Base-by-base conservation (phyloP, 2,888 invertebrate genomes). In the Cataglyphis livida region DNA sequence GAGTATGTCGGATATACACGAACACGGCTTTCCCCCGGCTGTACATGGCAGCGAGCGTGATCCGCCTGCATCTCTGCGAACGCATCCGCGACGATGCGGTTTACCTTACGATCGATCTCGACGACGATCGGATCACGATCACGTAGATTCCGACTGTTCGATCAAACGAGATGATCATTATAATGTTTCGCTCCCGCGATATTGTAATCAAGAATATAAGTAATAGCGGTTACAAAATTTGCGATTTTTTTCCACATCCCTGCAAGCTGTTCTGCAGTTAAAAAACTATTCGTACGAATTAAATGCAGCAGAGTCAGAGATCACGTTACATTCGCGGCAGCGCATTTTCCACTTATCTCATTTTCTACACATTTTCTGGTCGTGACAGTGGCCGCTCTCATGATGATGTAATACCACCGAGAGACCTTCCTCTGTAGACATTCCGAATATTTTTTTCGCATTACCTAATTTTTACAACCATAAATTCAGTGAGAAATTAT, bases 271-370 rank as follows among this genome's bases (percentile, higher is more conserved):
- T 79, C 71, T 21, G 32, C 57, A 68, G 21, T 70, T 44, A 35
- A 59, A 12, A 57, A 59, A 59, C 41, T 59, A 41, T 78, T 78
- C 70, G 57, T 57, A 70, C 57, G 71, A 71, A 71, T 79, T 79
- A 79, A 79, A 71, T 32, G 25, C 59, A 59, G 59, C 12, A 12
- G 18, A 57, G 70, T 57, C 41, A 21, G 70, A 38, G 32, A 12
- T 57, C 59, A 32, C 32, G 41, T 76, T 76, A 28, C 35, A 35
- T 28, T 25, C 68, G 71, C 71, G 35, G 70, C 57, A 48, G 48
- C 15, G 48, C 70, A 41, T 78, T 78, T 78, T 70, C 78, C 70
- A 78, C 78, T 78, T 78, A 78, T 76, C 66, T 66, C 76, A 66
- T 57, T 78, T 78, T 70, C 78, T 70, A 44, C 44, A 59, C 44